phyloP scores from a whole-genome alignment of 2,113 vertebrate genomes.

The Romanogobio albipinnatus region DNA sequence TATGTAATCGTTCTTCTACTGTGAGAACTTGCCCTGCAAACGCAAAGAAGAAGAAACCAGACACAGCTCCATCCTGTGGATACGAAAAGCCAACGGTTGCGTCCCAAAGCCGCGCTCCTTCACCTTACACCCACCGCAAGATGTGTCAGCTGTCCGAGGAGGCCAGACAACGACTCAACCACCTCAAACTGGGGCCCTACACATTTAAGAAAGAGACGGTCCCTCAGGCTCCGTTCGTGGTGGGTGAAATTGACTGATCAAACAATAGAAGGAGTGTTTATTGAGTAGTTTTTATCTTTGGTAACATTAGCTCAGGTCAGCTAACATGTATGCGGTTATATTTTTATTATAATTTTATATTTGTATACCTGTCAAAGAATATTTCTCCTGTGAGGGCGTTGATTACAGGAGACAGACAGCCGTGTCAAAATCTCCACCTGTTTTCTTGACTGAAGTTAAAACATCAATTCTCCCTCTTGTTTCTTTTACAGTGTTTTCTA shows the following conservation, averaged over 20 bases:
- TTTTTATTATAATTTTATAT: background rate
- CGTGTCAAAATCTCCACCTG: background rate
- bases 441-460: conserved; percentile 39
- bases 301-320: background rate
- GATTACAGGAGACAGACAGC: conserved; percentile 21
- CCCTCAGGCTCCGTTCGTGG: conserved; percentile 84
- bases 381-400: background rate
- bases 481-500: conserved; percentile 61
- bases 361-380: background rate
- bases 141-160: conserved; percentile 94
- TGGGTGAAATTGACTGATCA: conserved; percentile 67
- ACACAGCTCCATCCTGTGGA: conserved; percentile 54
- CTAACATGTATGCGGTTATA: background rate
- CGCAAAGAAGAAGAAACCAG: conserved; percentile 47
- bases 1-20: background rate
- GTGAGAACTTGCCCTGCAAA: conserved; percentile 30
- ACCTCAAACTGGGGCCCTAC: conserved; percentile 91
- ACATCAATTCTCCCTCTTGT: conserved; percentile 38
- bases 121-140: conserved; percentile 91
- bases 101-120: conserved; percentile 84
- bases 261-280: background rate
- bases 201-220: conserved; percentile 88
- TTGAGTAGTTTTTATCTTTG: background rate
- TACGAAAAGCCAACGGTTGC: conserved; percentile 90
- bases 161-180: conserved; percentile 82